Percentiles rank a stretch among this genome's conserved stretches.
Conservation (phyloP, 2,888 invertebrate species). For the Hartigia nigra region DNA sequence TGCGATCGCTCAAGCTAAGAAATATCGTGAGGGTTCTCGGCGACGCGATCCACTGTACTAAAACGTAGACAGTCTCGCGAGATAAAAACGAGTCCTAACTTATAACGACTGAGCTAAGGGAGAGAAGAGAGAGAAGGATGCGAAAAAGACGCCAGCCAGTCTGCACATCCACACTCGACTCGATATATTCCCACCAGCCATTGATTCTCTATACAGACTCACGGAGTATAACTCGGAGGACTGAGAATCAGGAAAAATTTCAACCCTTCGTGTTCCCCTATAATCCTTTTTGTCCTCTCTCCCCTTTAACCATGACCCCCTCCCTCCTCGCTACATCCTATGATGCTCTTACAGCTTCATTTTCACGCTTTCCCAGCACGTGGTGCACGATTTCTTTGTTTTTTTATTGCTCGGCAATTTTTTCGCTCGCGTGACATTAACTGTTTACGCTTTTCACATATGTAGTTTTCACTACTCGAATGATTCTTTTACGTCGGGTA, state of each 20-base stretch:
- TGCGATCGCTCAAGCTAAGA: neutral
- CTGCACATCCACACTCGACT: constrained; percentile 24
- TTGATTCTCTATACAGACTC: constrained; percentile 23
- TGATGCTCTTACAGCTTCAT: neutral
- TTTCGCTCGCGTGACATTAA: neutral
- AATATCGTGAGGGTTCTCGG: neutral
- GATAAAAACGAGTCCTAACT: constrained; percentile 7
- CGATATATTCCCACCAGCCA: constrained; percentile 8
- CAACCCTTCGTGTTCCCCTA: neutral
- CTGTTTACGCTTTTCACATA: neutral
- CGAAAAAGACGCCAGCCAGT: constrained; percentile 40
- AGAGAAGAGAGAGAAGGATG: constrained; percentile 1
- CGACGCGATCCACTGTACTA: neutral
- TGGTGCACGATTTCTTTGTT: neutral
- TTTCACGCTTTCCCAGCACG: neutral
- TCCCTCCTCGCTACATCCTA: neutral
- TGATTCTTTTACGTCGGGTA: neutral
- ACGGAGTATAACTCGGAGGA: neutral
- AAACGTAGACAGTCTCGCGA: neutral
- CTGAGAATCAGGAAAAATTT: neutral
- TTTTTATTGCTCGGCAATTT: neutral
- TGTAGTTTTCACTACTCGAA: neutral
- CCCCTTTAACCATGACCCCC: neutral
- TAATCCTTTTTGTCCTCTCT: neutral
- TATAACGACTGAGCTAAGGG: neutral